phyloP scores from a whole-genome alignment of 2,113 vertebrate genomes.

The Crocuta crocuta region DNA sequence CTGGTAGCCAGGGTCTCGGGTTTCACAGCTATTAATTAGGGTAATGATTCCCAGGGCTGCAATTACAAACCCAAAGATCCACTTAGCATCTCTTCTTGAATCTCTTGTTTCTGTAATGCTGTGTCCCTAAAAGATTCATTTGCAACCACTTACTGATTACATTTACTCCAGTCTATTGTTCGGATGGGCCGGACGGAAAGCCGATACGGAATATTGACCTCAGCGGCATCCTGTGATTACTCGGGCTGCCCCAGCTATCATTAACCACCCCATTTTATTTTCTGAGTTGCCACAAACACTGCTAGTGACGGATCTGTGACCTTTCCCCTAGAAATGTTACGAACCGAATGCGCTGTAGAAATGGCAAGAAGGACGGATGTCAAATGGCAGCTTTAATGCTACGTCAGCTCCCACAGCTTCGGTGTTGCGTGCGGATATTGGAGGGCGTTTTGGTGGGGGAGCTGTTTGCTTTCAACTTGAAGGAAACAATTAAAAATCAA shows the following conservation, averaged over 20 bases:
- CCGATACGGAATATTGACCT: conserved; percentile 92
- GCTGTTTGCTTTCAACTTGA: neutral
- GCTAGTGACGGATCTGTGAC: conserved; percentile 73
- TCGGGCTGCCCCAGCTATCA: conserved; percentile 80
- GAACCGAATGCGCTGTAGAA: conserved; percentile 65
- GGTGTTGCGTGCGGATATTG: neutral
- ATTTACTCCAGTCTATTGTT: conserved; percentile 91
- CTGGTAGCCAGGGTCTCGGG: conserved; percentile 85
- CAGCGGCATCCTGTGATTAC: conserved; percentile 87
- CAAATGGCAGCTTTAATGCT: conserved; percentile 44
- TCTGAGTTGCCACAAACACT: conserved; percentile 79
- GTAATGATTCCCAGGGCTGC: conserved; percentile 95
- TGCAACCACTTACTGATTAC: conserved; percentile 93
- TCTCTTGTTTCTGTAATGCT: conserved; percentile 88
- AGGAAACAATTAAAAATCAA: conserved; percentile 10
- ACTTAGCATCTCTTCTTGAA: conserved; percentile 91
- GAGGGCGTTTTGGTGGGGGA: conserved; percentile 5
- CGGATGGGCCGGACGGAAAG: conserved; percentile 89
- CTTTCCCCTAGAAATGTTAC: conserved; percentile 77
- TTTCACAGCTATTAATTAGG: conserved; percentile 96
- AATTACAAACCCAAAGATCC: conserved; percentile 95
- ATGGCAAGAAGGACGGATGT: conserved; percentile 63
- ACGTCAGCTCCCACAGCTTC: neutral
- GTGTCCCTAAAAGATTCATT: conserved; percentile 91
- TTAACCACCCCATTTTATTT: conserved; percentile 80